Base-by-base conservation (phyloP, 2,888 invertebrate genomes). In the Hirtodrosophila duncani region DNA sequence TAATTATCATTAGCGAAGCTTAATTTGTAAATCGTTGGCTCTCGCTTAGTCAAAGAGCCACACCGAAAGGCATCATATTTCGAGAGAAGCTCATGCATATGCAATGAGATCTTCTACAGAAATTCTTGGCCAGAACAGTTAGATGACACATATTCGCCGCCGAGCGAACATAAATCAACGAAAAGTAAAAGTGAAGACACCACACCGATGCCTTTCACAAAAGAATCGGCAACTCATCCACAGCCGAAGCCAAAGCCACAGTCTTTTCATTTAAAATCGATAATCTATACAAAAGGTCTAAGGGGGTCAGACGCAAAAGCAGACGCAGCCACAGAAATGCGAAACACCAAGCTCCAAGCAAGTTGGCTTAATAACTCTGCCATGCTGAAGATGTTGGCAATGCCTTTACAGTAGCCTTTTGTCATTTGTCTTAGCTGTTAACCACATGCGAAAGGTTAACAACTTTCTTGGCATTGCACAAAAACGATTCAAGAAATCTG, bases 371-470 rank as follows among this genome's bases (percentile, higher is more conserved):
- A 36, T 13, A 13, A 27, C 10, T 45, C 38, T 34, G 50, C 8
- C 18, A 7, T 26, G 13, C 9, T 5, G 3, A 20, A 21, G 10
- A 45, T 10, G 11, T n/a, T 14, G 10, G n/a, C 26, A 21, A 34
- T 49, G 46, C 24, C 45, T 63, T 48, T 53, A 60, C 72, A 65
- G 72, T 75, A 72, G 72, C 72, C 77, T 75, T 79, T 79, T 79
- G 77, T 72, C 80, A 72, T 79, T 75, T 71, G 56, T 77, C 66
- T 72, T 55, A 16, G 52, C 37, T 67, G 45, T 43, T 64, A 59
- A 38, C 36, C 11, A 34, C 59, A 51, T 33, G 34, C 58, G 27
- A 75, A 51, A 67, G 77, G 72, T 79, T 79, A 72, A 75, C 72
- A 75, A 58, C 80, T 72, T 72, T 79, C 72, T 71, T 79, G 51